A percentile compares a stretch with the other conserved stretches of the same genome.
Conservation (phyloP, 2,888 invertebrate species). For the Litoditis marina region DNA sequence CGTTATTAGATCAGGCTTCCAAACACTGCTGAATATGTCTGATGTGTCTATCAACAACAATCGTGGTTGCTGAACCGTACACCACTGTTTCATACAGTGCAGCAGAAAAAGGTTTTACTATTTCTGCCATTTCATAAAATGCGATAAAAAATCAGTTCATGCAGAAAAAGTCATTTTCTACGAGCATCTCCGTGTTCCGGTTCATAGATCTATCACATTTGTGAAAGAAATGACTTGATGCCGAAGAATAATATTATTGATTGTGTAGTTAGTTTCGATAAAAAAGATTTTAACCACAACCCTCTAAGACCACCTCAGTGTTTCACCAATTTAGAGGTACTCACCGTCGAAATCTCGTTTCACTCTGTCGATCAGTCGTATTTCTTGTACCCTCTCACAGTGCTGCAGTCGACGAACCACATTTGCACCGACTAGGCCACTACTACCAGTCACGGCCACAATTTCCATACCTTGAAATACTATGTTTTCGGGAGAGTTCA, state of each 20-base stretch:
- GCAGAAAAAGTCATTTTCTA: too few relatives aligned
- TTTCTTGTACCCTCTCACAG: constrained; percentile 43
- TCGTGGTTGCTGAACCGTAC: too few relatives aligned
- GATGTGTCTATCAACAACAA: not conserved
- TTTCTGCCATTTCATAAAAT: not conserved
- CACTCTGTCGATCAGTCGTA: constrained; percentile 47
- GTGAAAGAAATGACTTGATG: too few relatives aligned
- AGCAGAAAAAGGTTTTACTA: not conserved
- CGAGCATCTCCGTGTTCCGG: too few relatives aligned
- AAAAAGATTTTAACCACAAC: too few relatives aligned
- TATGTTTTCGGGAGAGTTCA: too few relatives aligned
- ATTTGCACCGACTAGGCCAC: constrained; percentile 51
- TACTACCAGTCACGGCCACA: constrained; percentile 55
- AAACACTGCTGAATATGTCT: constrained; percentile 7
- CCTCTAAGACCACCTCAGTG: not conserved
- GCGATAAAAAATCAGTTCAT: not conserved
- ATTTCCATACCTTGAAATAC: constrained; percentile 25
- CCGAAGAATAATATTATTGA: too few relatives aligned
- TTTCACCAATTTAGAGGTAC: constrained; percentile 30
- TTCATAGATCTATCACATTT: too few relatives aligned
- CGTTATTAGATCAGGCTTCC: not conserved
- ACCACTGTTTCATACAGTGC: too few relatives aligned
- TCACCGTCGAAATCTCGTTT: not conserved
- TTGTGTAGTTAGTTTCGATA: too few relatives aligned
- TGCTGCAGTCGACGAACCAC: constrained; percentile 46